Evolutionary conservation across 2,113 vertebrate species (phyloP), one percentile per base, ranked within the genome.

Genomic region (Etheostoma cragini): DNA sequence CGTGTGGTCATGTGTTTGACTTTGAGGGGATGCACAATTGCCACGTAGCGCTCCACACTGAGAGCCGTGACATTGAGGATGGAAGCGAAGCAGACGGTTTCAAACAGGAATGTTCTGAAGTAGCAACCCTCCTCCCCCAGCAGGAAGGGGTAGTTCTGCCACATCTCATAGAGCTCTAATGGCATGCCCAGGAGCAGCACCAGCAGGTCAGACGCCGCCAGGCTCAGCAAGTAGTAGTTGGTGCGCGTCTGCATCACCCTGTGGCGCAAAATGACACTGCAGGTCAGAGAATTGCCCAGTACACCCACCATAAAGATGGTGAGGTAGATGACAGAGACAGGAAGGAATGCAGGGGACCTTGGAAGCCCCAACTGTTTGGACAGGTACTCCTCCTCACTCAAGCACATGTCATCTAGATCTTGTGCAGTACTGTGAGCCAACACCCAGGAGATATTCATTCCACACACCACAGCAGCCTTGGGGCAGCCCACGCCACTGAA

Each of bases 61-160:
- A 95, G 90, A 0, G 93, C 94, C 0, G 93, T 95, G 13, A 95
- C 92, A 3, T 93, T 95, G 42, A 95, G 93, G 56, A 95, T 89
- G 1, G 95, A 95, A 30, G 95, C 95, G 5, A 95, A 95, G 71
- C 94, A 95, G 56, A 95, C 94, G 0, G 89, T 94, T 73, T 95
- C 94, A 24, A 95, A 94, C 70, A 95, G 91, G 70, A 94, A 95
- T 35, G 86, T 95, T 79, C 93, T 95, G 54, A 95, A 95, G 83
- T 92, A 94, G 88, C 95, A 95, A 19, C 94, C 94, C 0, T 86
- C 88, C 52, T 78, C 52, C 19, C 94, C 94, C 0, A 95, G 78
- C 73, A 92, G 79, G 81, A 94, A 95, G 0, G 95, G 95, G 65
- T 95, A 95, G 82, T 95, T 95, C 80, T 84, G 79, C 91, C 94